phyloP scores from a whole-genome alignment of 64 coral and sea anemone species.

The Montipora capricornis region DNA sequence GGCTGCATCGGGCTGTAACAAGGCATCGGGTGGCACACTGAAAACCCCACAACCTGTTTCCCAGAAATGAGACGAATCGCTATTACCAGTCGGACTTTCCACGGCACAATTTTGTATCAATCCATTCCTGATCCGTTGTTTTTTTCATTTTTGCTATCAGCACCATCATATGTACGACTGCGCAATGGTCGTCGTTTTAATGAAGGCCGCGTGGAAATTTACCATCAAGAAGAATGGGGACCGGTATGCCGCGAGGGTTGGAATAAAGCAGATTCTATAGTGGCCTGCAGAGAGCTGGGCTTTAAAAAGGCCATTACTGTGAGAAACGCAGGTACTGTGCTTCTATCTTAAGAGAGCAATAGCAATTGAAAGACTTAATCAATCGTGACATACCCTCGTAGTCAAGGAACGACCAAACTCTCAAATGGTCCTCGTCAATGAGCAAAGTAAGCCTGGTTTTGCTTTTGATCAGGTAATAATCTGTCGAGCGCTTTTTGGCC shows the following conservation, averaged over 20 bases:
- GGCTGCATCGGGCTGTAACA: too few relatives aligned
- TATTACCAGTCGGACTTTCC: too few relatives aligned
- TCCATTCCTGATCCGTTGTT: background rate
- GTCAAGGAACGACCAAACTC: background rate
- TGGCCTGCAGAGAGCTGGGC: slow-evolving; percentile 56
- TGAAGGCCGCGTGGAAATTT: slow-evolving; percentile 32
- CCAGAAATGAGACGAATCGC: too few relatives aligned
- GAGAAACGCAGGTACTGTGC: background rate
- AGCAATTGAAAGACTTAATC: background rate
- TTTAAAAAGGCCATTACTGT: background rate
- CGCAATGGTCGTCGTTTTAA: background rate
- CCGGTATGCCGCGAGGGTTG: slow-evolving; percentile 45
- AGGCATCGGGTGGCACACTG: too few relatives aligned
- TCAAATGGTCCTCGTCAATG: too few relatives aligned
- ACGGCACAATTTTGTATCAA: too few relatives aligned
- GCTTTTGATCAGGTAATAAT: too few relatives aligned
- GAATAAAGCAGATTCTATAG: slow-evolving; percentile 32
- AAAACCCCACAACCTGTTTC: too few relatives aligned
- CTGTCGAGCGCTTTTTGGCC: too few relatives aligned
- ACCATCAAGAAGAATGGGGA: slow-evolving; percentile 58
- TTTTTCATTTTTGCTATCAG: background rate
- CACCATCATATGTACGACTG: slow-evolving; percentile 51
- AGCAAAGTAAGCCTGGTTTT: too few relatives aligned
- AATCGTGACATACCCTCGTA: background rate
- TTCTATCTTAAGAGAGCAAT: background rate